These are phyloP conservation scores for Poeciliopsis gracilis DNA, from an alignment of 2,797 vertebrate genomes.

Conservation along the genomic window DNA sequence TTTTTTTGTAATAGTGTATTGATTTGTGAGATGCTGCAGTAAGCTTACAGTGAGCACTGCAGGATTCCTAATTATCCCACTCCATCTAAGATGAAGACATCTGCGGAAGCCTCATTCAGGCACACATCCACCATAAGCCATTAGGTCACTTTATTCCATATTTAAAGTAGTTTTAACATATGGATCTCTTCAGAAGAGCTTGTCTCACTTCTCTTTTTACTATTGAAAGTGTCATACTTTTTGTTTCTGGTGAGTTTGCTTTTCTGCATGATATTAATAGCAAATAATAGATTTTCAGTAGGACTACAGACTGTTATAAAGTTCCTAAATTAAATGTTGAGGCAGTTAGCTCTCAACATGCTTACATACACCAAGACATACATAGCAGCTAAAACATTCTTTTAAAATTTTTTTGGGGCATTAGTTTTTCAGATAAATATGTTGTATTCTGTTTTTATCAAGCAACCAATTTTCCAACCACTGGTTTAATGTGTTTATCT, in stretches of 20 bases:
- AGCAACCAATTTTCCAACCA: neutral
- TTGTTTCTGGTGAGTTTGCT: neutral
- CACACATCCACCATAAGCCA: slow-evolving; percentile 3
- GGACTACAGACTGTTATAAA: neutral
- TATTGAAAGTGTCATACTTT: neutral
- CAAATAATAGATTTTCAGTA: neutral
- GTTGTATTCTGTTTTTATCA: neutral
- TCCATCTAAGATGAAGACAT: slow-evolving; percentile 49
- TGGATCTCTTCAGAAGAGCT: neutral
- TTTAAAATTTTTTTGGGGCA: neutral
- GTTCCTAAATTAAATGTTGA: neutral
- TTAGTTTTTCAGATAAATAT: neutral
- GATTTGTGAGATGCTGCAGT: slow-evolving; percentile 57
- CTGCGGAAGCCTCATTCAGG: slow-evolving; percentile 12
- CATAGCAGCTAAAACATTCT: too few relatives aligned
- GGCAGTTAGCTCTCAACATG: neutral
- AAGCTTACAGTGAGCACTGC: slow-evolving; percentile 54
- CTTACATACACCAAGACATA: neutral
- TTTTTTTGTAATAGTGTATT: slow-evolving; percentile 73
- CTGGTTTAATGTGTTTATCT: neutral
- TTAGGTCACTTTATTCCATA: neutral
- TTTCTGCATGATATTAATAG: neutral
- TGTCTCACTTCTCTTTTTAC: neutral
- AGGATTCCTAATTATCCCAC: slow-evolving; percentile 60
- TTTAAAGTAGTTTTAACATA: neutral